Base-by-base conservation (phyloP, 2,113 vertebrate species). In the Pelobates fuscus region DNA sequence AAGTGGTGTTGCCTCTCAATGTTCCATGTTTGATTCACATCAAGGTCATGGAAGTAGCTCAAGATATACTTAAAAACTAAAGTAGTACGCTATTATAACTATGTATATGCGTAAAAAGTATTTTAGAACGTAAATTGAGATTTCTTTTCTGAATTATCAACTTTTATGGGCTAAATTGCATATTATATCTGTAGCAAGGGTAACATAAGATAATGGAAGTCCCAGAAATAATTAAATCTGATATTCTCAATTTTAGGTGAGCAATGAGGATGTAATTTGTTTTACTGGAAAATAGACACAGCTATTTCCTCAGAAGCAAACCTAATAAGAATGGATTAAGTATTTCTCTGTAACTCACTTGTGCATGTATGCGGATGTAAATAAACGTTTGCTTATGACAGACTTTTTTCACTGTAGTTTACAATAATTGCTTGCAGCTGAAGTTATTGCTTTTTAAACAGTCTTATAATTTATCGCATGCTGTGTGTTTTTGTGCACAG, bases 401-500 rank as follows among this genome's bases (percentile, higher is more conserved):
- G 23, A 61, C 58, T 44, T 20, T 69, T 71, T 69, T 71, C 37
- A 30, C 23, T 70, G 67, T 27, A 71, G 17, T 25, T 44, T 29
- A 43, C 37, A 71, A 41, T 54, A 71, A 58, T 29, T 71, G 83
- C 78, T 73, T 82, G 65, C 61, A 77, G 21, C 58, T 60, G 70
- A 81, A 79, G 58, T 77, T 70, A 37, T 12, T 75, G 80, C 82
- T 83, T 83, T 81, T 60, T 77, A 55, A 41, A 21, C 57, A 24
- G 85, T 85, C 82, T 60, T 79, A 71, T 77, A 67, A 78, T 88
- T 88, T 86, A 89, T 88, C 80, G 74, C 68, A 49, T 14, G 44
- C 17, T 18, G 44, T 49, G n/a, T n/a, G n/a, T 49, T 49, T 49
- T 49, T 49, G 44, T 49, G 44, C 15, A 5, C 1, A 14, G 44